Conservation (phyloP, 2,797 vertebrate genomes). For the Hirundo rustica region DNA sequence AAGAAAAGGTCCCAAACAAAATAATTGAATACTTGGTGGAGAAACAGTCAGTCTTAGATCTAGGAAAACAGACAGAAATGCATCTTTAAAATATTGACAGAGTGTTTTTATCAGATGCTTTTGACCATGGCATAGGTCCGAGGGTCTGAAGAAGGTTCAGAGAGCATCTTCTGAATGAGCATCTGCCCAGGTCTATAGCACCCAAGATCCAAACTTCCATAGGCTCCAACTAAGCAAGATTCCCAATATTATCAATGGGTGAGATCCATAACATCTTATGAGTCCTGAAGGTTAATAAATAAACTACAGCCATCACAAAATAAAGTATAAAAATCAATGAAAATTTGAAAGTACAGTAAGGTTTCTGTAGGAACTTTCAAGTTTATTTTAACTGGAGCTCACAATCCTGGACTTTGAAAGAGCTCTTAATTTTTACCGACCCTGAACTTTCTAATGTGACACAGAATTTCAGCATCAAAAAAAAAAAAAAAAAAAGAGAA, state of each 20-base stretch:
- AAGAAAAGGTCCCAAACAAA: not conserved
- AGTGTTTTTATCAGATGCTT: not conserved
- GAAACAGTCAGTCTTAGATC: not conserved
- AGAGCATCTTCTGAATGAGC: not conserved
- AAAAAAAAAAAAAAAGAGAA: not conserved
- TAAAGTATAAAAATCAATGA: not conserved
- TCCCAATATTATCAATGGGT: not conserved
- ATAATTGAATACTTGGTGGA: not conserved
- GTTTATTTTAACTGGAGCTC: not conserved
- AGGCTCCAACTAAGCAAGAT: not conserved
- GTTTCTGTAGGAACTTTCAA: not conserved
- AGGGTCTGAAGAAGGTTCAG: not conserved
- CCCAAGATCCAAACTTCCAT: not conserved
- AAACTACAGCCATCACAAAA: accelerated
- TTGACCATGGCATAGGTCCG: not conserved
- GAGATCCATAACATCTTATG: not conserved
- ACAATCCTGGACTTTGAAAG: not conserved
- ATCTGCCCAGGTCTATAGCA: not conserved
- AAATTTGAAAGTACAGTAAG: not conserved
- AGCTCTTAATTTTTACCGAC: not conserved
- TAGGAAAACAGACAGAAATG: not conserved
- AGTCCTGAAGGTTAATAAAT: not conserved
- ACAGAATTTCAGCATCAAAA: not conserved
- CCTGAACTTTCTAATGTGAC: not conserved
- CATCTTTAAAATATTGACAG: not conserved